phyloP scores from a whole-genome alignment of 2,797 vertebrate genomes.

The Sebastes oblongus region DNA sequence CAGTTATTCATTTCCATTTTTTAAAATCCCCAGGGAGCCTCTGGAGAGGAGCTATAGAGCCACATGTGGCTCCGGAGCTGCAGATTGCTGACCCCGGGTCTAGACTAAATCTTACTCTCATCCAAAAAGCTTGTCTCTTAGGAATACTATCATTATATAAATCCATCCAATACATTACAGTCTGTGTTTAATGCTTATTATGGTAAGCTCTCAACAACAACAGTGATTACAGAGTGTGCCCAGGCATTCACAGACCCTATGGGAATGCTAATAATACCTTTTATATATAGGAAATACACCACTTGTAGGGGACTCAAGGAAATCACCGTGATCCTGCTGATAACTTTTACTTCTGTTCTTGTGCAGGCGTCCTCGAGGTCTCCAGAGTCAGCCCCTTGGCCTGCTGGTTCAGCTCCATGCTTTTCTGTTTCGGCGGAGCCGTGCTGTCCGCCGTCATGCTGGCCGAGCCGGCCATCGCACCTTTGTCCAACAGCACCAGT shows the following conservation, averaged over 20 bases:
- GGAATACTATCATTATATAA: not conserved
- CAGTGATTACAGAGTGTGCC: not conserved
- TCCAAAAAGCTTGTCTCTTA: not conserved
- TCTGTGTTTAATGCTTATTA: not conserved
- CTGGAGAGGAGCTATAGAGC: too few relatives aligned
- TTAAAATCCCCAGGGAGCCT: rapidly evolving
- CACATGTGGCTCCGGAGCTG: too few relatives aligned
- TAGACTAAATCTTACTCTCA: not conserved
- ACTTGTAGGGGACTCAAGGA: not conserved
- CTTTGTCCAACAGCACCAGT: slow-evolving; percentile 87
- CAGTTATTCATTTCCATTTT: too few relatives aligned
- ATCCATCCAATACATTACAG: not conserved
- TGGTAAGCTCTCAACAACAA: not conserved
- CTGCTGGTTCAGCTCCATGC: slow-evolving; percentile 98
- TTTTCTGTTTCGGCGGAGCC: slow-evolving; percentile 94
- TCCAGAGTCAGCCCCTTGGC: slow-evolving; percentile 90
- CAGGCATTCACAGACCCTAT: not conserved
- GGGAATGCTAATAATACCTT: not conserved
- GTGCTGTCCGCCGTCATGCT: slow-evolving; percentile 92
- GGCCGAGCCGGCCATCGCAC: slow-evolving; percentile 88
- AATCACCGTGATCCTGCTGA: not conserved
- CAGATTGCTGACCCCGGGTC: too few relatives aligned
- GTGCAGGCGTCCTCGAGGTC: slow-evolving; percentile 86
- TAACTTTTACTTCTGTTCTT: not conserved
- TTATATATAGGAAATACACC: not conserved